Percentiles rank a stretch among this genome's conserved stretches.
Evolutionary conservation across 2,113 vertebrate species (phyloP).

Genomic region (Callipepla squamata): DNA sequence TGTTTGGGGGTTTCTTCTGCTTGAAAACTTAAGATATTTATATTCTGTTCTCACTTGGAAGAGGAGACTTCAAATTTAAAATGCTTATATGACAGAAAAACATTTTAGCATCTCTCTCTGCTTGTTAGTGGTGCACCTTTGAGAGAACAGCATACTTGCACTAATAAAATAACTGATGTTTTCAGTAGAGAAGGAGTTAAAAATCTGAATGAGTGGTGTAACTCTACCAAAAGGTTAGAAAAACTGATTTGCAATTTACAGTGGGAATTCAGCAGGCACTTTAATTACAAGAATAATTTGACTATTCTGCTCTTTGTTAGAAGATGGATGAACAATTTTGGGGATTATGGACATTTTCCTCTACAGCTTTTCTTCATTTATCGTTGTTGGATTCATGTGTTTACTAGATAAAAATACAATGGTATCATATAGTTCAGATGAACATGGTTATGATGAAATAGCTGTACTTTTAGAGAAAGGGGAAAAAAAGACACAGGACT

Average conservation of each 20-base stretch:
- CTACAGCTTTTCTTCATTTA: background rate
- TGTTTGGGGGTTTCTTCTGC: background rate
- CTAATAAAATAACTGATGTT: background rate
- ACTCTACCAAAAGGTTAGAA: background rate
- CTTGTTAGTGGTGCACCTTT: background rate
- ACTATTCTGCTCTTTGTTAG: background rate
- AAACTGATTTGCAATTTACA: background rate
- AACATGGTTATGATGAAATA: background rate
- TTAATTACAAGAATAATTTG: background rate
- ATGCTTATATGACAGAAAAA: background rate
- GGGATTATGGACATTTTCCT: background rate
- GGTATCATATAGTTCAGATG: background rate
- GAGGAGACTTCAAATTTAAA: background rate
- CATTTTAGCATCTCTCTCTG: background rate
- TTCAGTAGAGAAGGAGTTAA: background rate
- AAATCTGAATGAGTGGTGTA: background rate
- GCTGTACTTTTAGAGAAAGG: background rate
- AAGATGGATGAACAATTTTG: background rate
- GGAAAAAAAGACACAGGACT: background rate
- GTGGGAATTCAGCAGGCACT: background rate
- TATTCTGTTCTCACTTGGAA: background rate
- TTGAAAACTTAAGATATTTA: background rate
- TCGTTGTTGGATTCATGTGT: background rate
- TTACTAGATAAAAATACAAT: constrained; percentile 13
- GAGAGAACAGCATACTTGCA: background rate